phyloP scores from a whole-genome alignment of 2,797 vertebrate genomes.

The Novumbra hubbsi region DNA sequence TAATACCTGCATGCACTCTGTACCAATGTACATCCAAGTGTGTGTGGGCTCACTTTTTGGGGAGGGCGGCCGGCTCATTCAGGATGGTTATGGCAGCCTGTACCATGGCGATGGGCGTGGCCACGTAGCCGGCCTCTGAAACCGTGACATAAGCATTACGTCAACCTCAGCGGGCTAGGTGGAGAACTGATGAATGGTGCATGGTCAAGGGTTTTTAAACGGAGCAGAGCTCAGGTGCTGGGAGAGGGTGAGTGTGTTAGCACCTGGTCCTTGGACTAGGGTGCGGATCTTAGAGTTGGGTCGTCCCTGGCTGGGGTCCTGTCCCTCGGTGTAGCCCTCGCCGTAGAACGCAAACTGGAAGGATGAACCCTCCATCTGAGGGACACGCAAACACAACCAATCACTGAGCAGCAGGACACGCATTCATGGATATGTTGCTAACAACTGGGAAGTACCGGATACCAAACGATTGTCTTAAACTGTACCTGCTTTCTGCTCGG shows the following conservation, averaged over 20 bases:
- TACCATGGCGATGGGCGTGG: conserved; percentile 92
- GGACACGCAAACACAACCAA: conserved; percentile 16
- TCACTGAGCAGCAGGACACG: neutral
- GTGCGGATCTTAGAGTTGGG: conserved; percentile 88
- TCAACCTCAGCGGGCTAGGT: neutral
- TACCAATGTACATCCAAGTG: neutral
- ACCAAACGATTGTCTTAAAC: neutral
- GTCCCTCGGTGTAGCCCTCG: conserved; percentile 84
- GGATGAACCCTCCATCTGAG: conserved; percentile 85
- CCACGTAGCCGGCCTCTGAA: conserved; percentile 85
- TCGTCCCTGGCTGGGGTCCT: conserved; percentile 76
- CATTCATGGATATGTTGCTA: neutral
- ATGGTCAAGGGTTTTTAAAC: neutral
- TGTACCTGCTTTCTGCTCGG: conserved; percentile 92
- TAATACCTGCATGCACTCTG: neutral
- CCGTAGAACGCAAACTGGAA: conserved; percentile 89
- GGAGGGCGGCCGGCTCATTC: conserved; percentile 80
- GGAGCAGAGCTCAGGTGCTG: neutral
- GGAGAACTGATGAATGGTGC: neutral
- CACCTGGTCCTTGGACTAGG: conserved; percentile 92
- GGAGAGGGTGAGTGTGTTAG: neutral
- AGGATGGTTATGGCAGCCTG: conserved; percentile 89
- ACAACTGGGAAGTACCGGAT: neutral
- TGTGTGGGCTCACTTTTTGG: conserved; percentile 78
- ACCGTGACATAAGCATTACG: neutral